These are phyloP conservation scores for Cyrtodaria siliqua DNA, from an alignment of 2,888 invertebrate genomes.

Conservation along the genomic window DNA sequence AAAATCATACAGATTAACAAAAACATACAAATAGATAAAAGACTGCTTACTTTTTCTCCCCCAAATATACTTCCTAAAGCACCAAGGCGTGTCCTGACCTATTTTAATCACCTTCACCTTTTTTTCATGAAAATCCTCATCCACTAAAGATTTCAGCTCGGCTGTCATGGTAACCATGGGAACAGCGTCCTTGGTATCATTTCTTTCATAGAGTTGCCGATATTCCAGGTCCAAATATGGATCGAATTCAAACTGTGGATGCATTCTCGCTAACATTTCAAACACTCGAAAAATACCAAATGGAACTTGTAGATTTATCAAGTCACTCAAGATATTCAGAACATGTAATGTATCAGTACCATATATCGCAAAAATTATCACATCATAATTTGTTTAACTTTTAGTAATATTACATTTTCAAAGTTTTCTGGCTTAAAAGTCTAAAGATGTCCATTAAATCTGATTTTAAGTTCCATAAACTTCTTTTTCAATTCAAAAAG, in stretches of 20 bases:
- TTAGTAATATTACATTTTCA: too few species aligned
- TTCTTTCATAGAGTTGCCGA: constrained; percentile 52
- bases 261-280: constrained; percentile 13
- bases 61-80: constrained; percentile 66
- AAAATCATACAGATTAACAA: too few species aligned
- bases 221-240: constrained; percentile 25
- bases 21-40: too few species aligned
- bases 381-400: too few species aligned
- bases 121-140: constrained; percentile 45
- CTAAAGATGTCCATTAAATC: too few species aligned
- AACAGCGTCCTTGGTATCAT: constrained; percentile 15
- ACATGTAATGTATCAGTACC: too few species aligned
- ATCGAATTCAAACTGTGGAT: constrained; percentile 1
- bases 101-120: constrained; percentile 65
- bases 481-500: too few species aligned
- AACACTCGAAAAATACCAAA: not conserved
- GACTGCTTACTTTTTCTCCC: constrained; percentile 70
- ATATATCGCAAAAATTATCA: too few species aligned
- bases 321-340: too few species aligned
- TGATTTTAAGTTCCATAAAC: too few species aligned
- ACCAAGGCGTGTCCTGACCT: constrained; percentile 64
- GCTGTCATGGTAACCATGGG: constrained; percentile 48
- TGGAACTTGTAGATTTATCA: too few species aligned
- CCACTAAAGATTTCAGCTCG: constrained; percentile 43
- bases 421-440: too few species aligned